Base-by-base conservation (phyloP, 2,888 invertebrate genomes). In the Electrophaes corylata region DNA sequence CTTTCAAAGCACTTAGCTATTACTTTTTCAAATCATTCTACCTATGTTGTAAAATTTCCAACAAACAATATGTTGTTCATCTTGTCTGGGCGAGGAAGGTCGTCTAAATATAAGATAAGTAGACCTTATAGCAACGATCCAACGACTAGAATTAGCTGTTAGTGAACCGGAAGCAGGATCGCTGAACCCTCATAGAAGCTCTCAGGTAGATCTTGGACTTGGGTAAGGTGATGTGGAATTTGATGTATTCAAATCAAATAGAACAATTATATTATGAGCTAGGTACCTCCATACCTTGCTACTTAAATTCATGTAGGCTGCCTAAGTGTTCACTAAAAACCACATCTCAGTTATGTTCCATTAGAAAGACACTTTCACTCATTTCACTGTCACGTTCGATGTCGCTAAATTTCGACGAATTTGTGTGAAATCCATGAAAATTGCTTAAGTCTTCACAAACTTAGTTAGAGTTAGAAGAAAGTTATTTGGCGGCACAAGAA, bases 301-400 rank as follows among this genome's bases (percentile, higher is more conserved):
- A 75, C 85, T 84, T 78, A 78, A 76, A 78, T 78, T 83, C 89
- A 89, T 89, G 83, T 81, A 88, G 81, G 73, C 75, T 71, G 74
- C 60, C 79, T 81, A 84, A 78, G 82, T 83, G 76, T 86, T 81
- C 79, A 81, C 72, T 75, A 79, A 80, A 81, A 79, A 81, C 86
- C 81, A 83, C 90, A 90, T 90, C 83, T 87, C 88, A 84, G 71
- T 74, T 71, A 72, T 74, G 75, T 71, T 76, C 70, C 73, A 76
- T 76, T 79, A 80, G 81, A 83, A 84, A 83, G 79, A 71, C 78
- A 87, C 88, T 88, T 86, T 88, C 84, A 84, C 83, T 70, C 72
- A 71, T 75, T 75, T 78, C 81, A 84, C 84, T 76, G 75, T 62
- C 49, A 64, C 57, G 58, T 64, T 58, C 37, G 57, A 65, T 40